Base-by-base conservation (phyloP, 2,888 invertebrate genomes). In the Bedellia somnulentella region DNA sequence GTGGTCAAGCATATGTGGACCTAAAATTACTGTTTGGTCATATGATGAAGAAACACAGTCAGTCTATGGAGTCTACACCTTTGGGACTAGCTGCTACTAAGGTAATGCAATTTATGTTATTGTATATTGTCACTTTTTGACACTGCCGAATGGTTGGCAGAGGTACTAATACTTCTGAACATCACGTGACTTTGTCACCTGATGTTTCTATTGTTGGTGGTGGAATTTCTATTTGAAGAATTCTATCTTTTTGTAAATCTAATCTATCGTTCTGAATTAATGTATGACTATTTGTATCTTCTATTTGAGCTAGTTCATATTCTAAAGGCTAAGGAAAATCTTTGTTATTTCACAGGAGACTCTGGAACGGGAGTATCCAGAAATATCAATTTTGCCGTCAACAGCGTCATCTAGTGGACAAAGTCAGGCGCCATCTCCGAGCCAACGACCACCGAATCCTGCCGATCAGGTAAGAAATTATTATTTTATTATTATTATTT, bases 291-390 rank as follows among this genome's bases (percentile, higher is more conserved):
- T n/a, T n/a, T n/a, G n/a, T n/a, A n/a, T n/a, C n/a, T n/a, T n/a
- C n/a, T n/a, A n/a, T n/a, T n/a, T n/a, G n/a, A n/a, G n/a, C n/a
- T n/a, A n/a, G n/a, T n/a, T n/a, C n/a, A n/a, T n/a, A n/a, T n/a
- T n/a, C n/a, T n/a, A n/a, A n/a, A n/a, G n/a, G n/a, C n/a, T n/a
- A n/a, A n/a, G n/a, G n/a, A n/a, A n/a, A n/a, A n/a, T n/a, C n/a
- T n/a, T n/a, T n/a, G n/a, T n/a, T n/a, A n/a, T 9, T 18, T 24
- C 24, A 16, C 53, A 76, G 76, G 77, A 77, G 56, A 77, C 77
- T 11, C 54, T 77, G 41, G 77, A 77, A 45, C 51, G 77, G 40
- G 77, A 77, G 45, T 77, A 77, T 46, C 77, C 77, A 22, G 77
- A 77, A 41, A 77, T 77, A 36, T 77, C 77, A 11, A 77, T 77